phyloP scores from a whole-genome alignment of 2,113 vertebrate species.

The Genyomyrus donnyi region DNA sequence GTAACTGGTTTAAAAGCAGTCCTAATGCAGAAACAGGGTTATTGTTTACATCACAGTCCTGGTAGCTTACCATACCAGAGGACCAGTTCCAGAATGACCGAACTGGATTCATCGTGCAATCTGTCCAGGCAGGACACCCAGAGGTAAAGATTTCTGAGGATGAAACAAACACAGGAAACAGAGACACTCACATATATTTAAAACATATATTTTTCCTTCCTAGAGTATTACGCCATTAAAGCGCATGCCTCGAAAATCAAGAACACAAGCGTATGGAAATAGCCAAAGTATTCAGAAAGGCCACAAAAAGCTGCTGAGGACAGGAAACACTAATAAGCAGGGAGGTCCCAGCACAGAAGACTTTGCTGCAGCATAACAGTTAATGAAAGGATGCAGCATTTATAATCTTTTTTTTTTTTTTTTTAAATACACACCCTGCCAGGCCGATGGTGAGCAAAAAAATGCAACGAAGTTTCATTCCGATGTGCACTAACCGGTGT shows the following conservation, averaged over 20 bases:
- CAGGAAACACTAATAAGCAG: background rate
- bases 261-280: background rate
- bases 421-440: too few relatives aligned
- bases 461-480: too few relatives aligned
- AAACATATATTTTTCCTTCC: background rate
- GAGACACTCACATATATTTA: background rate
- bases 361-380: background rate
- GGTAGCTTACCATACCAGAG: conserved; percentile 45
- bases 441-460: too few relatives aligned
- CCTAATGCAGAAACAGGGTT: background rate
- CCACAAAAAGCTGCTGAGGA: background rate
- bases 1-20: background rate
- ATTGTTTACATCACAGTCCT: background rate
- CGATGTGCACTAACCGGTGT: too few relatives aligned
- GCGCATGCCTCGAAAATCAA: background rate
- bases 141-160: conserved; percentile 48
- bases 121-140: conserved; percentile 41
- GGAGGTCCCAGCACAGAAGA: background rate
- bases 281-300: background rate
- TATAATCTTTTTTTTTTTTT: too few relatives aligned
- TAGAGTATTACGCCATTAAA: background rate
- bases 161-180: conserved; percentile 7
- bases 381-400: background rate
- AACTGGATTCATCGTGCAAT: conserved; percentile 43
- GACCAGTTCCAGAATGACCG: conserved; percentile 50